Conservation (phyloP, 2,797 vertebrate species). For the Neosalanx taihuensis region DNA sequence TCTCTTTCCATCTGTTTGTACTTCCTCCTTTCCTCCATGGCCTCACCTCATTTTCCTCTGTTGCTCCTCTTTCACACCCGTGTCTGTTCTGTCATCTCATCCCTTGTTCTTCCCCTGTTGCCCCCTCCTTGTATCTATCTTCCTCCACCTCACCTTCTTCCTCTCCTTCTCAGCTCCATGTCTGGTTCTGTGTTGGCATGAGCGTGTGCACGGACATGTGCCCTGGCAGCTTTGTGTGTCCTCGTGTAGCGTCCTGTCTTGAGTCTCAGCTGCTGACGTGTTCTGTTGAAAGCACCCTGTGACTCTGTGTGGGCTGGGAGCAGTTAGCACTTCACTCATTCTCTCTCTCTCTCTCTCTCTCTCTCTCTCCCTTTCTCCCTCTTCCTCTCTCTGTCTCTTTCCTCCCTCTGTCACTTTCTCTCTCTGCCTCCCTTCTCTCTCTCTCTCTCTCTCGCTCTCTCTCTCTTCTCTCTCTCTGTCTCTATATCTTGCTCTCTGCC, state of each 20-base stretch:
- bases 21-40: slow-evolving; percentile 90
- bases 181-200: not conserved
- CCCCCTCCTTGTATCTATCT: not conserved
- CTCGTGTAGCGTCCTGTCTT: no score
- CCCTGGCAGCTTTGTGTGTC: no score
- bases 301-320: no score
- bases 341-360: not conserved
- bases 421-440: not conserved
- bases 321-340: not conserved
- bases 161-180: not conserved
- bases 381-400: not conserved
- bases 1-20: slow-evolving; percentile 99
- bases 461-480: no score
- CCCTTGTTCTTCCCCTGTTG: not conserved
- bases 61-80: not conserved
- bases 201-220: no score
- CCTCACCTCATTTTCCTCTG: slow-evolving; percentile 48
- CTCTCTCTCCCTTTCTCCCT: not conserved
- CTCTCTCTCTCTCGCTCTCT: not conserved
- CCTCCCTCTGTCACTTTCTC: not conserved
- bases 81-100: not conserved
- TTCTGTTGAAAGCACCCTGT: no score
- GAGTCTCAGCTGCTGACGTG: no score
- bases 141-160: not conserved
- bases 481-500: no score